phyloP scores from a whole-genome alignment of 2,888 invertebrate species.

The Diarsia rubi region DNA sequence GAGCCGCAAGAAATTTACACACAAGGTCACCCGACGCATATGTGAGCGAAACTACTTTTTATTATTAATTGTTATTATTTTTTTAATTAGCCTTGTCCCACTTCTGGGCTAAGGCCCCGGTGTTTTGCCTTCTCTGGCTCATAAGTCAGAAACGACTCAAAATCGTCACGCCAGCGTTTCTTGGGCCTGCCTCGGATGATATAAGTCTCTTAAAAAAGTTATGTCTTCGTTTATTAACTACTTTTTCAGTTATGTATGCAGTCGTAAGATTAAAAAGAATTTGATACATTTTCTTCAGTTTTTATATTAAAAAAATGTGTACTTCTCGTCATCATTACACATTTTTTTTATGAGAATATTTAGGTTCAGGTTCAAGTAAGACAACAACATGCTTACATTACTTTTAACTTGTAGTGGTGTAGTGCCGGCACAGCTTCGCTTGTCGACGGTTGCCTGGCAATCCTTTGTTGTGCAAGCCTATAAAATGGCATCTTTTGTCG shows the following conservation, averaged over 20 bases:
- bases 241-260: not conserved
- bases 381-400: not conserved
- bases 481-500: not conserved
- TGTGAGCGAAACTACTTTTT: constrained; percentile 74
- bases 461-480: not conserved
- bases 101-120: too few relatives aligned
- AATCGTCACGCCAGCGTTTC: too few relatives aligned
- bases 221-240: not conserved
- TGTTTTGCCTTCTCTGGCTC: too few relatives aligned
- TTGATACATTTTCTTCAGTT: not conserved
- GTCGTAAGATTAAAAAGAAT: not conserved
- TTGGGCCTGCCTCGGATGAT: too few relatives aligned
- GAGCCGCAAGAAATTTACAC: constrained; percentile 92
- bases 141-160: too few relatives aligned
- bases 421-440: not conserved
- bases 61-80: not conserved
- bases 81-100: too few relatives aligned
- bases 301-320: not conserved
- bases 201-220: too few relatives aligned
- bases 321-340: not conserved
- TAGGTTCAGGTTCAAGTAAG: not conserved
- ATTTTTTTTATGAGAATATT: not conserved
- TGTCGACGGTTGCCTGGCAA: constrained; percentile 2
- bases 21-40: constrained; percentile 91
- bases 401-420: too few relatives aligned